These are phyloP conservation scores for Scyliorhinus canicula DNA, from an alignment of 2,797 vertebrate genomes.

Conservation along the genomic window DNA sequence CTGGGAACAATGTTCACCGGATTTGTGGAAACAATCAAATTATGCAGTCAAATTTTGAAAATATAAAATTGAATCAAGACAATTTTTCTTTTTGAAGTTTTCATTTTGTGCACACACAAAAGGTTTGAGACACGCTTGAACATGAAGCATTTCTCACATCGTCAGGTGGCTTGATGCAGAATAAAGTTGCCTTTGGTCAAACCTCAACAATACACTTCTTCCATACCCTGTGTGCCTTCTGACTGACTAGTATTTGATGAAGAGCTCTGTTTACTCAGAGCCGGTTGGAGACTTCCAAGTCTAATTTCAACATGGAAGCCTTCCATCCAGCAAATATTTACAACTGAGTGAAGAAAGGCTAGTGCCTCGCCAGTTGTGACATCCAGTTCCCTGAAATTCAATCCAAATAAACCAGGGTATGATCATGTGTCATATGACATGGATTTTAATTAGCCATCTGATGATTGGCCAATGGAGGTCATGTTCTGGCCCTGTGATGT, in stretches of 20 bases:
- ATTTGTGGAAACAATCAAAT: neutral
- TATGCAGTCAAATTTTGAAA: neutral
- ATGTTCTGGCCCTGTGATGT: neutral
- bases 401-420: neutral
- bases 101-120: neutral
- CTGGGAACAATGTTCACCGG: neutral
- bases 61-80: neutral
- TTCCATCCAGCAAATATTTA: neutral
- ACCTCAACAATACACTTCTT: neutral
- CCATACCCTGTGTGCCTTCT: neutral
- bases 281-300: neutral
- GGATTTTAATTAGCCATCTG: neutral
- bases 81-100: neutral
- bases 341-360: neutral
- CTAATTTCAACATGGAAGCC: neutral
- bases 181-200: neutral
- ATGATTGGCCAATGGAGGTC: neutral
- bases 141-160: neutral
- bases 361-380: neutral
- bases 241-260: neutral
- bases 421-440: neutral
- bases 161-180: neutral
- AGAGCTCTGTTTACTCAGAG: neutral
- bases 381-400: neutral
- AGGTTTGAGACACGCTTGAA: neutral